Evolutionary conservation across 2,888 invertebrate species (phyloP).

Genomic region (Leptinotarsa rubiginosa): DNA sequence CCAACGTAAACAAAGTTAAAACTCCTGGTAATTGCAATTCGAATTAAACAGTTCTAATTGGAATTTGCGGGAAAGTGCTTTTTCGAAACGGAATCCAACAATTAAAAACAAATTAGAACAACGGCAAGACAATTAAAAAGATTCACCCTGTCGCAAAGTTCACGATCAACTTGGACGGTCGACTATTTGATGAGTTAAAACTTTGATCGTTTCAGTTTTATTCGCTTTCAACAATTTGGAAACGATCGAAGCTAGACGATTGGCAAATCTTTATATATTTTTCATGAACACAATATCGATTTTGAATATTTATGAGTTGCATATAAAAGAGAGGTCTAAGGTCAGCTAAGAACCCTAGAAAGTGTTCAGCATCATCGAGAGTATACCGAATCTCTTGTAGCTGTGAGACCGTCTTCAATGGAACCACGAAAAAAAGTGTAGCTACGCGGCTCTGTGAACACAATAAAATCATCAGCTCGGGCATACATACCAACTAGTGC

Average conservation of each 20-base stretch:
- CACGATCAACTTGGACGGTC: neutral
- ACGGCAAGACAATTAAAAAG: slow-evolving; percentile 8
- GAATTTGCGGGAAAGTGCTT: neutral
- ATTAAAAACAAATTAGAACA: slow-evolving; percentile 13
- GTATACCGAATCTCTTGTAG: too few species aligned
- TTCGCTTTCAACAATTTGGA: neutral
- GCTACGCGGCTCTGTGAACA: too few species aligned
- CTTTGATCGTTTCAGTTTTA: neutral
- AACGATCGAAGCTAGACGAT: neutral
- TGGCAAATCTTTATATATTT: too few species aligned
- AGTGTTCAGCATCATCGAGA: too few species aligned
- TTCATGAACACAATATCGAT: too few species aligned
- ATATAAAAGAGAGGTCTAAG: too few species aligned
- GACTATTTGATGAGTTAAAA: neutral
- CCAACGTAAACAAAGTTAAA: slow-evolving; percentile 3
- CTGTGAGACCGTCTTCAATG: too few species aligned
- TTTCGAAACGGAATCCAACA: slow-evolving; percentile 5
- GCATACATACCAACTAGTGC: too few species aligned
- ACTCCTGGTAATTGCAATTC: slow-evolving; percentile 7
- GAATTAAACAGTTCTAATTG: slow-evolving; percentile 7
- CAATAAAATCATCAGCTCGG: too few species aligned
- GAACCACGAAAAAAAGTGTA: too few species aligned
- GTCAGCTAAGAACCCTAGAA: too few species aligned
- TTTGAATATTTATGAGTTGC: too few species aligned
- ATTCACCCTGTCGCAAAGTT: slow-evolving; percentile 6